Percentiles rank a stretch among this genome's conserved stretches.
These are phyloP conservation scores for Elaphurus davidianus DNA, from an alignment of 2,113 vertebrate genomes.

Conservation along the genomic window DNA sequence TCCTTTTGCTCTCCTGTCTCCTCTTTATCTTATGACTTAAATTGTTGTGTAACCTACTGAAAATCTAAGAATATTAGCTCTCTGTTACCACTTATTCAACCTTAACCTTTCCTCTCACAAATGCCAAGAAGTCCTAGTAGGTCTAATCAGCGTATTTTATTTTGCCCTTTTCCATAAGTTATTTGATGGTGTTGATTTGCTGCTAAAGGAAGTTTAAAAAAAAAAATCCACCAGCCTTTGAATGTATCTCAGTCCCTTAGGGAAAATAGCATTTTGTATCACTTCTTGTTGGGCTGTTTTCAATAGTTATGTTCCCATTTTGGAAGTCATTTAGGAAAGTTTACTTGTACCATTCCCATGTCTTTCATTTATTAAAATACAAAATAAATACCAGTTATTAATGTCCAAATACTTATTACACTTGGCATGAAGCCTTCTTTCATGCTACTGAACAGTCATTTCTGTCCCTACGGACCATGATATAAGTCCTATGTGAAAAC, in stretches of 20 bases:
- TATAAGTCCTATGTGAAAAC: neutral
- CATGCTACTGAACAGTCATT: neutral
- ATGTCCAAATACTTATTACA: neutral
- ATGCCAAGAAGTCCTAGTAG: constrained; percentile 31
- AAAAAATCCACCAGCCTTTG: neutral
- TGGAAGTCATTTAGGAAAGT: neutral
- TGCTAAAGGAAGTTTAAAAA: neutral
- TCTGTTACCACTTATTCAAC: constrained; percentile 42
- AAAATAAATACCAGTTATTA: neutral
- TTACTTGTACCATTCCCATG: neutral
- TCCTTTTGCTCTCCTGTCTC: neutral
- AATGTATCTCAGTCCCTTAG: neutral
- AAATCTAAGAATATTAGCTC: constrained; percentile 64
- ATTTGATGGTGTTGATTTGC: constrained; percentile 14
- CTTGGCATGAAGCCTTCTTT: neutral
- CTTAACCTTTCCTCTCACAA: constrained; percentile 54
- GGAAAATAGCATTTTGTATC: neutral
- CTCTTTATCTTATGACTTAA: neutral
- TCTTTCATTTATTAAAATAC: neutral
- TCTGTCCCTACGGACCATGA: neutral
- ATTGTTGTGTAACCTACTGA: neutral
- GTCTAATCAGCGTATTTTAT: constrained; percentile 41
- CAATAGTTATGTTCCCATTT: neutral
- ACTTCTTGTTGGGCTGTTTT: neutral
- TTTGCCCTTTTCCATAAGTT: constrained; percentile 45